These are phyloP conservation scores for Carcina quercana DNA, from an alignment of 2,888 invertebrate genomes.

Conservation along the genomic window DNA sequence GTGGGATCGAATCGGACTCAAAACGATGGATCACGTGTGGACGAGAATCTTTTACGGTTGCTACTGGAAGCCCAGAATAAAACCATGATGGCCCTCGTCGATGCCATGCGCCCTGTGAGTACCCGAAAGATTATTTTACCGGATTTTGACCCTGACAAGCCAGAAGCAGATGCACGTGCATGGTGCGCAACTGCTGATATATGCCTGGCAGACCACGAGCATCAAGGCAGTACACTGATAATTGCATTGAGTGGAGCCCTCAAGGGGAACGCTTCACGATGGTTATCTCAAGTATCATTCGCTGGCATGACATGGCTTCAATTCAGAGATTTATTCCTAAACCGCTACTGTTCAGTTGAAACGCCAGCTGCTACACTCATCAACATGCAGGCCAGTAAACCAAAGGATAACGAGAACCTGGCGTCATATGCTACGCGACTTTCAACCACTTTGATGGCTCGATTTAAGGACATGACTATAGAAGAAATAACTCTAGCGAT, in stretches of 20 bases:
- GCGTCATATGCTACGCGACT: slow-evolving; percentile 11
- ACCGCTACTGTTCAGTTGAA: slow-evolving; percentile 6
- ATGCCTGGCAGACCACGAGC: slow-evolving; percentile 10
- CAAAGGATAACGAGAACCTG: slow-evolving; percentile 10
- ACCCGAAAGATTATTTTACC: no score
- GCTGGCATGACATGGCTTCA: slow-evolving; percentile 13
- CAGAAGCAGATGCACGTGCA: not conserved
- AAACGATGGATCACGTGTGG: no score
- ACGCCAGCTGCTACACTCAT: not conserved
- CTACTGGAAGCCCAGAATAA: no score
- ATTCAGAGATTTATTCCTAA: slow-evolving; percentile 12
- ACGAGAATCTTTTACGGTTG: no score
- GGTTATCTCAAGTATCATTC: slow-evolving; percentile 11
- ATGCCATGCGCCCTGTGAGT: no score
- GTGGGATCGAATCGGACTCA: no score
- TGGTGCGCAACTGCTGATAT: slow-evolving; percentile 11
- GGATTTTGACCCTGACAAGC: slow-evolving; percentile 11
- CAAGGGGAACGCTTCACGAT: slow-evolving; percentile 10
- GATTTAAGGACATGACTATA: slow-evolving; percentile 9
- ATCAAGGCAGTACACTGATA: slow-evolving; percentile 9
- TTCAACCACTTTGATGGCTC: slow-evolving; percentile 5
- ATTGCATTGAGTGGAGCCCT: slow-evolving; percentile 12
- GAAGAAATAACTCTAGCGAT: slow-evolving; percentile 13
- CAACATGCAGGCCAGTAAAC: slow-evolving; percentile 1
- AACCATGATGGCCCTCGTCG: no score